Evolutionary conservation across 2,113 vertebrate species (phyloP).

Genomic region (Benitochromis conjunctus): DNA sequence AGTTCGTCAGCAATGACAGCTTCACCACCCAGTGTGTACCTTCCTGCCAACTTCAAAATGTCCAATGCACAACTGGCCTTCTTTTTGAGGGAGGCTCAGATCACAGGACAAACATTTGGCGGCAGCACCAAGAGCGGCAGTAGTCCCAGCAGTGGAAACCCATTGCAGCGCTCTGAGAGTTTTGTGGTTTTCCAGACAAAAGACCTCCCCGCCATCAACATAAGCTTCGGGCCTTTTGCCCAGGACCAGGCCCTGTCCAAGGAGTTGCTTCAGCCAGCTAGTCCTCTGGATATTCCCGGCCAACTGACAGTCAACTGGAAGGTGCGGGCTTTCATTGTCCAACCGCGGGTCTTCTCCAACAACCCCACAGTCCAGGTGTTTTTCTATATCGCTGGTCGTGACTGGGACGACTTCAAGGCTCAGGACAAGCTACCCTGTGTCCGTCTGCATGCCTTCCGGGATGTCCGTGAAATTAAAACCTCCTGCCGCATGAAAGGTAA

Average conservation of each 20-base stretch:
- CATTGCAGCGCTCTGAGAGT: conserved; percentile 88
- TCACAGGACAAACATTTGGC: conserved; percentile 55
- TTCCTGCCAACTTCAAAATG: conserved; percentile 92
- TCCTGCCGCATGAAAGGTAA: conserved; percentile 88
- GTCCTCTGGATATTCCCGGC: conserved; percentile 88
- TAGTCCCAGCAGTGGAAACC: conserved; percentile 54
- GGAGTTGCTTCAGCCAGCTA: conserved; percentile 90
- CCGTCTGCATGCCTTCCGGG: conserved; percentile 88
- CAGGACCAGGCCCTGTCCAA: conserved; percentile 86
- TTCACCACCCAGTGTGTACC: conserved; percentile 66
- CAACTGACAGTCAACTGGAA: conserved; percentile 96
- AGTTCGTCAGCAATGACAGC: conserved; percentile 59
- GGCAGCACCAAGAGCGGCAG: conserved; percentile 7
- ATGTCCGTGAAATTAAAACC: conserved; percentile 85
- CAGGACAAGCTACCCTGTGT: conserved; percentile 90
- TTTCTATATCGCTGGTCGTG: conserved; percentile 93
- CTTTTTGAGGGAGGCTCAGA: conserved; percentile 84
- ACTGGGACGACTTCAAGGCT: conserved; percentile 92
- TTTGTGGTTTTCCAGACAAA: conserved; percentile 98
- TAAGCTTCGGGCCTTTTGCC: conserved; percentile 88
- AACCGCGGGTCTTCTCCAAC: conserved; percentile 83
- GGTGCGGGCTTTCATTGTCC: conserved; percentile 94
- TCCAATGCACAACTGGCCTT: conserved; percentile 93
- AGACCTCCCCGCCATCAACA: conserved; percentile 90
- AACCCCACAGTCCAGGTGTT: conserved; percentile 90